Conservation (phyloP, 2,888 invertebrate genomes). For the Marronus borbonicus region DNA sequence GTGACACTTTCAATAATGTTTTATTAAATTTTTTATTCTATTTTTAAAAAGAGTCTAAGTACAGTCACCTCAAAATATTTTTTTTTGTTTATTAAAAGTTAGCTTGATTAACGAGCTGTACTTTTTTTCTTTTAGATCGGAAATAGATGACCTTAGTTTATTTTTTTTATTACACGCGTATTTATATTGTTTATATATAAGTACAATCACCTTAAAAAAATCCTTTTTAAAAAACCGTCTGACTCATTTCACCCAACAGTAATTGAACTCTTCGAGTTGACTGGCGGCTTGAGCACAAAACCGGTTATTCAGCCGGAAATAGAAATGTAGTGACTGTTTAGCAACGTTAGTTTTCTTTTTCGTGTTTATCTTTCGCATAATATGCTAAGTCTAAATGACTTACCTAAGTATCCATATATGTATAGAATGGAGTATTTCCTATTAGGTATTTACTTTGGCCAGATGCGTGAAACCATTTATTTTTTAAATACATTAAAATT, state of each 20-base stretch:
- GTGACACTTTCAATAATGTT: neutral
- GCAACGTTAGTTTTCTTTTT: constrained; percentile 15
- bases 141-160: neutral
- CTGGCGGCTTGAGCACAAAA: neutral
- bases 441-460: too few species aligned
- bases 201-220: constrained; percentile 30
- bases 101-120: too few species aligned
- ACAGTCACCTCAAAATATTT: too few species aligned
- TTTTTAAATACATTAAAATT: too few species aligned
- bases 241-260: constrained; percentile 3
- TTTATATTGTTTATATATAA: constrained; percentile 4
- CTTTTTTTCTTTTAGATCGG: too few species aligned
- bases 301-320: constrained; percentile 31
- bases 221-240: neutral
- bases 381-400: neutral
- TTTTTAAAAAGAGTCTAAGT: too few species aligned
- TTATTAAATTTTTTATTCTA: neutral
- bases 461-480: too few species aligned
- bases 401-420: neutral
- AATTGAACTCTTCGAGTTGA: neutral
- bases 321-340: constrained; percentile 20
- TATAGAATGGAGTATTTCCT: too few species aligned
- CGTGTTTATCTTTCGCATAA: constrained; percentile 7
- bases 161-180: neutral
- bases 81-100: too few species aligned